Base-by-base conservation (phyloP, 2,888 invertebrate species). In the Pristionchus entomophagus region DNA sequence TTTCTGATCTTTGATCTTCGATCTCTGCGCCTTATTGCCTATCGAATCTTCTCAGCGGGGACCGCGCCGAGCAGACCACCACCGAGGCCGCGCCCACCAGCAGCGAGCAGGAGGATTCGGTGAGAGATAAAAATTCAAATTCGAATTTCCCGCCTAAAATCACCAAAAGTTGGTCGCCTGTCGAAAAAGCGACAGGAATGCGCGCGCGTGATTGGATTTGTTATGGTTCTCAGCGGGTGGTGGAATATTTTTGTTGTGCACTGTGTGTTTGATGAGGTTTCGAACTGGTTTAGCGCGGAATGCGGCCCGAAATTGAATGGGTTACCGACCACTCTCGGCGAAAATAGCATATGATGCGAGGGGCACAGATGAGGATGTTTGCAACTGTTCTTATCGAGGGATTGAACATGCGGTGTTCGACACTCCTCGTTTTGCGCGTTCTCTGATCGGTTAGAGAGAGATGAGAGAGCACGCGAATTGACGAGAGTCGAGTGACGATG, bases 51-150 rank as follows among this genome's bases (percentile, higher is more conserved):
- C n/a, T 22, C 56, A 82, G 82, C 26, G 56, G n/a, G 32, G 82
- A 82, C 59, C 82, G 82, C 49, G 38, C 59, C 32, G 80, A 41
- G 14, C 51, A 49, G 17, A 59, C 45, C 19, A 59, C 53, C n/a
- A 51, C 38, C 26, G 35, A 38, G 41, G 41, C 73, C n/a, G 65
- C 32, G 41, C 41, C 73, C 2, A 4, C 41, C 26, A 73, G 73
- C 45, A 26, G 19, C 32, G 73, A 73, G 41, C 73, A 73, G 73
- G 73, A 73, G n/a, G 73, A 73, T 26, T n/a, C 73, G n/a, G 73
- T 73, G 65, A 59, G 59, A 12, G 29, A 26, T n/a, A 14, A 29
- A 38, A 73, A 32, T 26, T 32, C 3, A 73, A 69, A 41, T 73
- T 73, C 26, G 38, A 73, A 73, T 32, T 65, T 73, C 41, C n/a